Evolutionary conservation across 2,888 invertebrate genomes (phyloP), one percentile per base, ranked within the genome.

Genomic region (Troides helena): DNA sequence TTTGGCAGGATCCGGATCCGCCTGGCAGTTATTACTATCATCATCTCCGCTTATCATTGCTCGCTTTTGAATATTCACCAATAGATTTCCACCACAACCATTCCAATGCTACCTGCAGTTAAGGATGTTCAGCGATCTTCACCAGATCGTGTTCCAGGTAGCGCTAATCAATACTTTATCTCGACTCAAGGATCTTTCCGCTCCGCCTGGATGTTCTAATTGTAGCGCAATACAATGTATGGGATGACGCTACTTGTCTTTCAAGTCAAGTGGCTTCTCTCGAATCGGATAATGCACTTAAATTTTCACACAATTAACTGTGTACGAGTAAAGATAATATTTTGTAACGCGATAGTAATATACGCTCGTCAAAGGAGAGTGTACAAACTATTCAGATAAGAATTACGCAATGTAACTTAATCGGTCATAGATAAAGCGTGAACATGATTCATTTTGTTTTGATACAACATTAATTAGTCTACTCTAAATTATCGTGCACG

Each of bases 351-450:
- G 67, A 60, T 57, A 50, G 67, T 64, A 67, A 70, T 70, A 67
- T 67, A 60, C 7, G 65, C 72, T 72, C 69, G 71, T 71, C 67
- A 65, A 72, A 72, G 67, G 65, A 65, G 71, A 68, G 68, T 66
- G 65, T 72, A 62, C 72, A 70, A 68, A 65, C 71, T 68, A 58
- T 39, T 60, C 53, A 73, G 79, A 79, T 77, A 77, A 76, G 67
- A 69, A 72, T 76, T 75, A 75, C 76, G 72, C 74, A 77, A 78
- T 76, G 75, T 76, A 75, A 76, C 75, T 67, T 77, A 78, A 78
- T 80, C 81, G 75, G 76, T 77, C 75, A 73, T 30, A 72, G 80
- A 79, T 80, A 78, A 72, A 43, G 50, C 71, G 69, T 73, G 64
- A 68, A 72, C 53, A 70, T 66, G 70, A 70, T 39, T 70, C 65